A percentile compares a stretch with the other conserved stretches of the same genome.
These are phyloP conservation scores for Nyctalus aviator DNA, from an alignment of 2,797 vertebrate species.

Conservation along the genomic window DNA sequence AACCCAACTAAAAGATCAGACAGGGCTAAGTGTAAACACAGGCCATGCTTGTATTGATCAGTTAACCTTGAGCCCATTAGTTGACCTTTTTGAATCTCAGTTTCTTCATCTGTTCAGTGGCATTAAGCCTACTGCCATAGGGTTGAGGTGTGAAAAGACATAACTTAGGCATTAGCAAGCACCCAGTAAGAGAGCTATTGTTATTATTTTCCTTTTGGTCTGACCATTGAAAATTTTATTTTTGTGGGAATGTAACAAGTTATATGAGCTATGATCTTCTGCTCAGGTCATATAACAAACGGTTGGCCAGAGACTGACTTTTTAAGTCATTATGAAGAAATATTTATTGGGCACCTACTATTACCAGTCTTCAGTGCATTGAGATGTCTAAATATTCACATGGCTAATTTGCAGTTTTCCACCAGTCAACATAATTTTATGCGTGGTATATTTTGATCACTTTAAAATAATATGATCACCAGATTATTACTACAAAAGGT, in stretches of 20 bases:
- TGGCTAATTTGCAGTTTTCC: constrained; percentile 17
- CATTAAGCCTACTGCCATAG: background rate
- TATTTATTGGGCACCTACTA: background rate
- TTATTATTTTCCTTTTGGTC: background rate
- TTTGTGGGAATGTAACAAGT: background rate
- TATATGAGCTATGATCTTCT: background rate
- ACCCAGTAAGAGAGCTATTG: background rate
- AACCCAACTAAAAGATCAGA: background rate
- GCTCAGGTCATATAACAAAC: background rate
- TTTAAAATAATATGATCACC: background rate
- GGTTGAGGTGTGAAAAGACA: background rate
- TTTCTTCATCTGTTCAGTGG: background rate
- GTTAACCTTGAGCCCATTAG: background rate
- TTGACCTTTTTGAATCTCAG: background rate
- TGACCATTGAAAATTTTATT: constrained; percentile 1
- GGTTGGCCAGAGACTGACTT: background rate
- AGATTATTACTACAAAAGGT: background rate
- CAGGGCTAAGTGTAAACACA: background rate
- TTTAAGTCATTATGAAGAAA: constrained; percentile 28
- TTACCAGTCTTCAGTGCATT: background rate
- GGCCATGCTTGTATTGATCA: background rate
- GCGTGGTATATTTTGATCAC: background rate
- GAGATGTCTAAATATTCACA: background rate
- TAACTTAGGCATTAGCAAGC: background rate
- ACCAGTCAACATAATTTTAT: background rate